These are phyloP conservation scores for Ypsolopha sequella DNA, from an alignment of 2,888 invertebrate genomes.

Conservation along the genomic window DNA sequence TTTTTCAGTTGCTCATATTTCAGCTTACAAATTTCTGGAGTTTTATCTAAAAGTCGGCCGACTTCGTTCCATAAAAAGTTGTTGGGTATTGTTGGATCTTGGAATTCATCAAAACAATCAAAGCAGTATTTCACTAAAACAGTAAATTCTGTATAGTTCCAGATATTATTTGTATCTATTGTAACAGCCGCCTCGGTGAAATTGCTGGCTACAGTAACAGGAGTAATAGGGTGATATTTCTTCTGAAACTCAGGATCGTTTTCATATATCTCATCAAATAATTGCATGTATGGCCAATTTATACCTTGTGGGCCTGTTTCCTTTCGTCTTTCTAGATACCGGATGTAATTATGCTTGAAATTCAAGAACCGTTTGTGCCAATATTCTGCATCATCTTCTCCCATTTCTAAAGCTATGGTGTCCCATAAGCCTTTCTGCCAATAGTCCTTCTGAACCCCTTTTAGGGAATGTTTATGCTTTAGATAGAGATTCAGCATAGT, in stretches of 20 bases:
- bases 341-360: constrained; percentile 51
- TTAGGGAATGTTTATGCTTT: constrained; percentile 29
- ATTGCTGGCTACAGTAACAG: neutral
- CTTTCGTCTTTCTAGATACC: constrained; percentile 35
- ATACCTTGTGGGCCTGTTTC: constrained; percentile 24
- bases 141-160: constrained; percentile 42
- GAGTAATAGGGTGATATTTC: constrained; percentile 19
- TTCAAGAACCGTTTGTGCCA: constrained; percentile 56
- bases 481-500: constrained; percentile 43
- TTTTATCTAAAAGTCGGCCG: constrained; percentile 42
- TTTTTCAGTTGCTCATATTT: constrained; percentile 34
- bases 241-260: constrained; percentile 40
- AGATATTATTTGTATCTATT: constrained; percentile 14
- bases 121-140: constrained; percentile 51
- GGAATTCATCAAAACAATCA: constrained; percentile 53
- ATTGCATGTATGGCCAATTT: constrained; percentile 47
- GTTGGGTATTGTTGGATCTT: constrained; percentile 49
- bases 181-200: neutral
- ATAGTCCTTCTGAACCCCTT: constrained; percentile 28
- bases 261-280: constrained; percentile 47
- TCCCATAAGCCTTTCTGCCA: constrained; percentile 48
- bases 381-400: constrained; percentile 44
- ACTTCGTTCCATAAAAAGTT: constrained; percentile 56
- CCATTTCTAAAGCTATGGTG: constrained; percentile 43
- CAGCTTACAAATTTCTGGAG: constrained; percentile 33